Evolutionary conservation across 2,113 vertebrate genomes (phyloP).

Genomic region (Corydoras maculifer): DNA sequence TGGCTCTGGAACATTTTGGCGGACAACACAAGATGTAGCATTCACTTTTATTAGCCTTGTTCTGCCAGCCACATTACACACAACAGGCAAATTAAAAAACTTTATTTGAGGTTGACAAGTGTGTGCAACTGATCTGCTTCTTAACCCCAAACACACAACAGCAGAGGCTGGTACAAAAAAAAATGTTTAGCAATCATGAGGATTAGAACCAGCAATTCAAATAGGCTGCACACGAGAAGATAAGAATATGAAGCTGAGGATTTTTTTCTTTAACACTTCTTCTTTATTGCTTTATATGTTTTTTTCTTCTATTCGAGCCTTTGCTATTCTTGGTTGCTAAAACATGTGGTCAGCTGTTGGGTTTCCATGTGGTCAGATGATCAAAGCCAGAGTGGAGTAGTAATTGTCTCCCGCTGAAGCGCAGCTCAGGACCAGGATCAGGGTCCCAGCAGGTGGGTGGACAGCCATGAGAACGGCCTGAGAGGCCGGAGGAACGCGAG

Average conservation of each 20-base stretch:
- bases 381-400: slow-evolving; percentile 95
- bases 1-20: slow-evolving; percentile 66
- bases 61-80: slow-evolving; percentile 60
- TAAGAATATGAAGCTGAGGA: slow-evolving; percentile 22
- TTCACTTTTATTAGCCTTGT: slow-evolving; percentile 62
- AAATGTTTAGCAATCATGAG: slow-evolving; percentile 38
- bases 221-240: slow-evolving; percentile 28
- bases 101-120: slow-evolving; percentile 54
- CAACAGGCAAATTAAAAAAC: slow-evolving; percentile 56
- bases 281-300: slow-evolving; percentile 45
- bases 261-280: slow-evolving; percentile 31
- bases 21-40: slow-evolving; percentile 62
- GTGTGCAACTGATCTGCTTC: slow-evolving; percentile 49
- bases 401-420: slow-evolving; percentile 98
- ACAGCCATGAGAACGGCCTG: slow-evolving; percentile 93
- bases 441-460: slow-evolving; percentile 98
- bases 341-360: slow-evolving; percentile 94
- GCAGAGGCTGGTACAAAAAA: slow-evolving; percentile 54
- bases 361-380: slow-evolving; percentile 99
- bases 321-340: slow-evolving; percentile 80
- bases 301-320: slow-evolving; percentile 49
- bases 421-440: slow-evolving; percentile 92
- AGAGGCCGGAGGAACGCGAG: slow-evolving; percentile 92
- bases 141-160: slow-evolving; percentile 58
- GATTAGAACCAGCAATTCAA: slow-evolving; percentile 50